Evolutionary conservation across 2,797 vertebrate genomes (phyloP).

Genomic region (Melanotaenia trifasciata): DNA sequence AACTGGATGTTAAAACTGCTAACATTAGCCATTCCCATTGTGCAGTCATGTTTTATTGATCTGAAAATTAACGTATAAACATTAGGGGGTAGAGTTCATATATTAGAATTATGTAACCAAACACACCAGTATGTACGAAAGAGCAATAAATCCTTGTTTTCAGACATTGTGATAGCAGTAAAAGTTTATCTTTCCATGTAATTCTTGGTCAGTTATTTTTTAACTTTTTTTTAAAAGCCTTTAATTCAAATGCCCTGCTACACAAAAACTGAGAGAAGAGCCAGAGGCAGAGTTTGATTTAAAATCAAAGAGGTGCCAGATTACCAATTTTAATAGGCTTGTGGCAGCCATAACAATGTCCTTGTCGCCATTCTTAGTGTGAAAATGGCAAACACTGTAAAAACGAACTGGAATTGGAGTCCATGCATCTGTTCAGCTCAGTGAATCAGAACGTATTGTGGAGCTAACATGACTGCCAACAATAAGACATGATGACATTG

Average conservation of each 20-base stretch:
- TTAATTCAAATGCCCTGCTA: not conserved
- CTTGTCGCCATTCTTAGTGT: constrained; percentile 32
- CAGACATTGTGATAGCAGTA: not conserved
- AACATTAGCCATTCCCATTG: not conserved
- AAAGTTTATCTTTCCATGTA: not conserved
- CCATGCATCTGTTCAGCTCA: constrained; percentile 38
- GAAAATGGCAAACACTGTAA: constrained; percentile 49
- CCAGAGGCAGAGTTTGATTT: constrained; percentile 26
- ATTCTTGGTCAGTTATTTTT: not conserved
- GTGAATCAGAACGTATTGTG: constrained; percentile 44
- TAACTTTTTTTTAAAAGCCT: not conserved
- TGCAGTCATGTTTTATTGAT: not conserved
- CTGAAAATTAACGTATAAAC: not conserved
- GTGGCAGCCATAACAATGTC: constrained; percentile 1
- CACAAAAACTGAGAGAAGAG: constrained; percentile 26
- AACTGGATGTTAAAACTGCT: not conserved
- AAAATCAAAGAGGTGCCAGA: constrained; percentile 36
- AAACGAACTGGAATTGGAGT: constrained; percentile 55
- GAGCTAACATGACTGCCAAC: constrained; percentile 56
- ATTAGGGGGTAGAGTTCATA: not conserved
- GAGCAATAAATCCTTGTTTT: not conserved
- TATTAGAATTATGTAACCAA: not conserved
- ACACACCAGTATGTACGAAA: not conserved
- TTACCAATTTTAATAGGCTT: constrained; percentile 29
- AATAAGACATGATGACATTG: constrained; percentile 67